Percentiles rank a stretch among this genome's conserved stretches.
Conservation (phyloP, 2,797 vertebrate genomes). For the Chanos chanos region DNA sequence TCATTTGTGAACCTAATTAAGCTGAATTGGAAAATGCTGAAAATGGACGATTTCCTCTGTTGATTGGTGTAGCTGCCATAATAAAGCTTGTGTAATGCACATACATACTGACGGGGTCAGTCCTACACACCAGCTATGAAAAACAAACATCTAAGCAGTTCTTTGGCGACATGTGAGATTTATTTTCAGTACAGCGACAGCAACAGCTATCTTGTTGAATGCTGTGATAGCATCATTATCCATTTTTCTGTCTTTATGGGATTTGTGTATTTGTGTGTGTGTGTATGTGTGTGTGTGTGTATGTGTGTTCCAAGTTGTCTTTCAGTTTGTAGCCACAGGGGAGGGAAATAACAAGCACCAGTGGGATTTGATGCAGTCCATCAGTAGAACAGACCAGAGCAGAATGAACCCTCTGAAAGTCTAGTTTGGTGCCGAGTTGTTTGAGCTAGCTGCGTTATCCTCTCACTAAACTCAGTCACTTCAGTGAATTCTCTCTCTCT, state of each 20-base stretch:
- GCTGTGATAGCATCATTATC: slow-evolving; percentile 48
- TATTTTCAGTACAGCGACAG: slow-evolving; percentile 4
- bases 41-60: no score
- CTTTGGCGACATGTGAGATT: slow-evolving; percentile 40
- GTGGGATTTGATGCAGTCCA: slow-evolving; percentile 67
- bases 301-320: slow-evolving; percentile 48
- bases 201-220: slow-evolving; percentile 36
- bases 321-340: slow-evolving; percentile 68
- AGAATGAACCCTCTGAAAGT: slow-evolving; percentile 29
- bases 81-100: no score
- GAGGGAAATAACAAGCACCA: slow-evolving; percentile 83
- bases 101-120: no score
- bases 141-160: slow-evolving; percentile 30
- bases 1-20: no score
- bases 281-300: slow-evolving; percentile 61
- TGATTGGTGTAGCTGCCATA: no score
- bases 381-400: slow-evolving; percentile 40
- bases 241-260: slow-evolving; percentile 40
- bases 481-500: slow-evolving; percentile 67
- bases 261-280: not conserved
- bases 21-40: no score
- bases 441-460: slow-evolving; percentile 47
- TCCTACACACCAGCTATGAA: slow-evolving; percentile 27
- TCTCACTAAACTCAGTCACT: slow-evolving; percentile 52
- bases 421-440: slow-evolving; percentile 55